phyloP scores from a whole-genome alignment of 2,888 invertebrate species.

The Mactromeris polynyma region DNA sequence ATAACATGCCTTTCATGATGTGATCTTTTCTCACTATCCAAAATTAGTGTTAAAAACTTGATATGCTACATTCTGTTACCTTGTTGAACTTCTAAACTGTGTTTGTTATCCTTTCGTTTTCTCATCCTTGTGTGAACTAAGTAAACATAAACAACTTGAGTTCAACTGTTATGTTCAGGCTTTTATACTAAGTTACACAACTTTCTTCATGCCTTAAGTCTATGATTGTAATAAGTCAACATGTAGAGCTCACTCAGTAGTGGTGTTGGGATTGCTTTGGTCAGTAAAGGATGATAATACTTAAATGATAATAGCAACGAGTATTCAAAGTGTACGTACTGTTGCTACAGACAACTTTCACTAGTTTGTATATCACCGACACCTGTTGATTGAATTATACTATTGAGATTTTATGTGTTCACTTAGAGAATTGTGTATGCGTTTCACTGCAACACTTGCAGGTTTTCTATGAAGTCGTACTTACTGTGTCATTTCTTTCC shows the following conservation, averaged over 20 bases:
- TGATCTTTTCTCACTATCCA: background rate
- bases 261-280: conserved; percentile 14
- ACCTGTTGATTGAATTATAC: background rate
- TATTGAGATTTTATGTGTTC: background rate
- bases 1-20: background rate
- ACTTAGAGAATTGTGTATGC: background rate
- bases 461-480: background rate
- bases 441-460: background rate
- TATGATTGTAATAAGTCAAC: background rate
- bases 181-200: background rate
- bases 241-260: background rate
- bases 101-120: background rate
- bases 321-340: background rate
- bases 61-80: background rate
- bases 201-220: background rate
- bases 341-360: background rate
- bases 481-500: background rate
- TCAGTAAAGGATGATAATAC: background rate
- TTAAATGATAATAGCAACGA: background rate
- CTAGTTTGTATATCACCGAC: background rate
- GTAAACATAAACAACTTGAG: background rate
- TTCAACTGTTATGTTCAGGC: background rate
- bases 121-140: background rate
- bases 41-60: background rate
- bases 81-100: background rate